Conservation (phyloP, 2,888 invertebrate species). For the Eilema sororculum region DNA sequence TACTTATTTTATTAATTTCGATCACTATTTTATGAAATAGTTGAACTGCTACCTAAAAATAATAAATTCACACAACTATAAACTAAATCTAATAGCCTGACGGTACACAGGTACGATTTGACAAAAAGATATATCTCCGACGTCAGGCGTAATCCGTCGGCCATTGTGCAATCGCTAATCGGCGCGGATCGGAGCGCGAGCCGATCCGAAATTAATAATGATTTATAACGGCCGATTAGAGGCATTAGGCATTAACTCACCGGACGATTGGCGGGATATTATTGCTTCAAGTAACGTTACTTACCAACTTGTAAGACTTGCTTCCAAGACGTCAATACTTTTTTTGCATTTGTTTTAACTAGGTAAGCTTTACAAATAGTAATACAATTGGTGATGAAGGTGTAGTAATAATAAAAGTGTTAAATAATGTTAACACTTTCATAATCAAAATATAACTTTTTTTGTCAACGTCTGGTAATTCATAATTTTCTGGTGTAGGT, state of each 20-base stretch:
- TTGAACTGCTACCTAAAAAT: background rate
- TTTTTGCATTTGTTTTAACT: background rate
- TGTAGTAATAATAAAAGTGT: background rate
- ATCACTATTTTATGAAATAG: no score
- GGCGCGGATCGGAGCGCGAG: slow-evolving; percentile 77
- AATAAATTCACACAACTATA: background rate
- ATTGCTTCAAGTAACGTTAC: slow-evolving; percentile 37
- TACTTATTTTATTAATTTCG: no score
- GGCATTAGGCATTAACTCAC: slow-evolving; percentile 73
- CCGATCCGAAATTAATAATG: slow-evolving; percentile 84
- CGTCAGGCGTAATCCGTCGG: slow-evolving; percentile 79
- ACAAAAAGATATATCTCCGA: slow-evolving; percentile 85
- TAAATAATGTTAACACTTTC: background rate
- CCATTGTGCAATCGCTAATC: slow-evolving; percentile 86
- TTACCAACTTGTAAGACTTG: slow-evolving; percentile 29
- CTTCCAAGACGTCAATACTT: background rate
- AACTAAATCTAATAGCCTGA: slow-evolving; percentile 50
- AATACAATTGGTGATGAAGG: background rate
- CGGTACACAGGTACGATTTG: slow-evolving; percentile 82
- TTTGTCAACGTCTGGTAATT: background rate
- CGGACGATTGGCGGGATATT: slow-evolving; percentile 60
- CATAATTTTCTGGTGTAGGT: background rate
- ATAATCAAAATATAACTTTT: background rate
- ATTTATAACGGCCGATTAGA: slow-evolving; percentile 85
- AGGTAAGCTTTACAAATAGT: background rate